Evolutionary conservation across 2,888 invertebrate species (phyloP), one percentile per base, ranked within the genome.

Genomic region (Agrotis segetum): DNA sequence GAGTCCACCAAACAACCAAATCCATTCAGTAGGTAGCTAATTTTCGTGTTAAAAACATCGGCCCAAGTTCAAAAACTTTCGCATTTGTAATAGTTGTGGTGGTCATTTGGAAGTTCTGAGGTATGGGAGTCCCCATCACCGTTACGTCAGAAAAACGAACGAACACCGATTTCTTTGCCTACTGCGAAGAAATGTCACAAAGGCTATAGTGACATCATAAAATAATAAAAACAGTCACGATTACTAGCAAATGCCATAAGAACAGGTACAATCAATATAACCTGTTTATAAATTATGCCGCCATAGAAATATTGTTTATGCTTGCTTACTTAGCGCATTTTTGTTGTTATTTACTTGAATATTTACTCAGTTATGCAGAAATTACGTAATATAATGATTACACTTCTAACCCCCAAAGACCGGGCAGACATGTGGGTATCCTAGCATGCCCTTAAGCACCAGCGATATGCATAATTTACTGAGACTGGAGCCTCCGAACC

Each of bases 181-280:
- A n/a, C 16, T 46, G 21, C 16, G 11, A 21, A 44, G 58, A 40
- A 17, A 24, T 46, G 47, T 40, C 13, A 21, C 5, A 52, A 24
- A 34, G 16, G 16, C 11, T 3, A 9, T 2, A 14, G 0, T 74
- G 49, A 77, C 14, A 24, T 47, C 52, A 78, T 62, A 58, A 13
- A 49, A 4, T 16, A 53, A 47, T 46, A 44, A n/a, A 3, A 47
- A 70, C 13, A 71, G 16, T 55, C 40, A 49, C 40, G 6, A 56
- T n/a, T 34, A 40, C 21, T 21, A 29, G n/a, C 16, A 44, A 4
- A 34, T 50, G 55, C 40, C 6, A 50, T 29, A 16, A 6, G 17
- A 58, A 58, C 55, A 56, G 61, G 72, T 65, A 4, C 44, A 58
- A 58, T 65, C 29, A 65, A 65, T 34, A 72, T 14, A 71, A 78